Percentiles rank a stretch among this genome's conserved stretches.
These are phyloP conservation scores for Andrena praecox DNA, from an alignment of 2,888 invertebrate genomes.

Conservation along the genomic window DNA sequence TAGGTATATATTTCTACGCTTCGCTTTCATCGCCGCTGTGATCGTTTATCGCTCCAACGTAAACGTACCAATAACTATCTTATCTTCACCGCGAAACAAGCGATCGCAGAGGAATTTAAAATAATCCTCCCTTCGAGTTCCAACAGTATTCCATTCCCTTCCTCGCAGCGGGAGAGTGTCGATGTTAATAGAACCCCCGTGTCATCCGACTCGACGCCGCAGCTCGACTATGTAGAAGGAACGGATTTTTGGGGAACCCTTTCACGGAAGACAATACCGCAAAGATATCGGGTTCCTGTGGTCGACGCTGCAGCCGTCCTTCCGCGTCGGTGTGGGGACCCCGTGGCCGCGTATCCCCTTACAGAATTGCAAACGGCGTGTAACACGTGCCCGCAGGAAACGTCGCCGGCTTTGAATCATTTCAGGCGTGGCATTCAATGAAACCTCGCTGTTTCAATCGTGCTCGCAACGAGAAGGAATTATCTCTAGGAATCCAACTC, in stretches of 20 bases:
- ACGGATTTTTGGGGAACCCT: slow-evolving; percentile 28
- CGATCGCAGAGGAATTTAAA: no score
- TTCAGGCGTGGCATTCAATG: neutral
- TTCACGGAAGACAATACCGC: slow-evolving; percentile 19
- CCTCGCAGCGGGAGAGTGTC: no score
- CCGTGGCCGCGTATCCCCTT: slow-evolving; percentile 44
- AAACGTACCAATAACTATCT: no score
- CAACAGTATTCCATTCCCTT: no score
- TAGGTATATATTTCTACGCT: no score
- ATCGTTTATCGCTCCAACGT: no score
- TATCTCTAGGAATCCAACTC: no score
- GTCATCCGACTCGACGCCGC: neutral
- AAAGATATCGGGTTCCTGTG: slow-evolving; percentile 56
- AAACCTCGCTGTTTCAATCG: neutral
- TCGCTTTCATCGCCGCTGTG: no score
- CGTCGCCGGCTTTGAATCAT: neutral
- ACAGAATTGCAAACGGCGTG: slow-evolving; percentile 23
- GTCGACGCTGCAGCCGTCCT: slow-evolving; percentile 32
- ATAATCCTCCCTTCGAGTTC: no score
- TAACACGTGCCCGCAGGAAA: neutral
- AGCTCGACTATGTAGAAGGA: slow-evolving; percentile 6
- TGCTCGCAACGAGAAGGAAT: no score
- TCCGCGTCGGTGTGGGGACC: slow-evolving; percentile 22
- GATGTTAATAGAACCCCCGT: neutral
- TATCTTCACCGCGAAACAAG: no score